phyloP scores from a whole-genome alignment of 2,888 invertebrate species.

The Drosophila longiperda region DNA sequence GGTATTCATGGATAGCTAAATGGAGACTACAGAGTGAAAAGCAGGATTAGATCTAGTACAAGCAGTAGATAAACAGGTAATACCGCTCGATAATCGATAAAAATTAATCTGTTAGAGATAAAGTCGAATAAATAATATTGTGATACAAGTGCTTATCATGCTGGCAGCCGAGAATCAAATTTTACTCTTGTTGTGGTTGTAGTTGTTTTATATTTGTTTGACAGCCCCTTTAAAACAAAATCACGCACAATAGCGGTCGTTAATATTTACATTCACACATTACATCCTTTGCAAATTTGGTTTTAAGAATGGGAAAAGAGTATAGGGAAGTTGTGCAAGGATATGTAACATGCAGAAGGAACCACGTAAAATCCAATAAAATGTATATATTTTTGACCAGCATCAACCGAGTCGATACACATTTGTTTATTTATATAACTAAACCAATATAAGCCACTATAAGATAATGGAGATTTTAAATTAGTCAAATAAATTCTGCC shows the following conservation, averaged over 20 bases:
- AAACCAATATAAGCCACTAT: neutral
- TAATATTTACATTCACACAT: conserved; percentile 38
- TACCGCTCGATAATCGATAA: neutral
- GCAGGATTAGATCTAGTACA: neutral
- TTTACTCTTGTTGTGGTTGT: conserved; percentile 9
- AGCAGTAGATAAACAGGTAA: neutral
- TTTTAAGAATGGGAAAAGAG: neutral
- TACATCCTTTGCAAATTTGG: neutral
- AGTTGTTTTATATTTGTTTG: neutral
- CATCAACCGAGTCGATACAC: neutral
- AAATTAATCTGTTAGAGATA: neutral
- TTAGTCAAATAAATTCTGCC: neutral
- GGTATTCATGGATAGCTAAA: neutral
- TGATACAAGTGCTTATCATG: neutral
- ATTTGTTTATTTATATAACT: neutral
- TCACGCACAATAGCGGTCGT: conserved; percentile 41
- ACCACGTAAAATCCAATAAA: neutral
- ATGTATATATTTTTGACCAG: neutral
- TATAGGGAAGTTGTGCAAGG: neutral
- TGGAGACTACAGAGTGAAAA: neutral
- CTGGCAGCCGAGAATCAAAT: neutral
- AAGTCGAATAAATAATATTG: neutral
- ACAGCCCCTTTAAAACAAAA: conserved; percentile 43
- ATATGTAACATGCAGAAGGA: neutral
- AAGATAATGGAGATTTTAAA: neutral